Evolutionary conservation across 2,888 invertebrate genomes (phyloP), one percentile per base, ranked within the genome.

Genomic region (Cistogaster globosa): DNA sequence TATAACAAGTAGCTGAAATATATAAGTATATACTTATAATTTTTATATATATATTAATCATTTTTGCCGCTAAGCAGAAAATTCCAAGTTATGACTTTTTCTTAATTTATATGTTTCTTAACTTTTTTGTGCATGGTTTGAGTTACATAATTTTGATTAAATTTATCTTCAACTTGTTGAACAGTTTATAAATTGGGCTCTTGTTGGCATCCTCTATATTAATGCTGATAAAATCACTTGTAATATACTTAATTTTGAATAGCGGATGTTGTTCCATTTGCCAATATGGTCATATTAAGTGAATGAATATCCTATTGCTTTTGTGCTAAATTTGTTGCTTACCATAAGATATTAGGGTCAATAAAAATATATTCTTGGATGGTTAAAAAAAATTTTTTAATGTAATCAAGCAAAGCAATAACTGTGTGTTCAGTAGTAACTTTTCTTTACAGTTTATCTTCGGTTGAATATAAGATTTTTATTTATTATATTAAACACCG

Each of bases 121-220:
- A 11, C 26, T 48, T 22, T 63, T 48, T 51, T 36, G 18, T 2
- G 6, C 32, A 45, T 38, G 22, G 26, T 60, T 68, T 60, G 14
- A n/a, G 55, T n/a, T 42, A 9, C 12, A 51, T 57, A 32, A 58
- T 45, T 60, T 48, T 65, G 48, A 12, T 55, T 62, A 53, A n/a
- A 78, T 69, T n/a, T 72, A 58, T 65, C 32, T 60, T 60, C 38
- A 75, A 67, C 82, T 75, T 85, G 75, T 82, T 82, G 60, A 74
- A 75, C 38, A 71, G 71, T 76, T 82, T 67, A 62, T 62, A 81
- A 77, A 77, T 79, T 83, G 74, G 76, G 38, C 74, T 45, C 75
- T 71, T 78, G 74, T 83, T 71, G 75, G 48, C 69, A 82, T 82
- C 74, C 84, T 82, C 75, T 62, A 85, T 85, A 82, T 78, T 81